phyloP scores from a whole-genome alignment of 2,113 vertebrate genomes.

The Acrocephalus arundinaceus region DNA sequence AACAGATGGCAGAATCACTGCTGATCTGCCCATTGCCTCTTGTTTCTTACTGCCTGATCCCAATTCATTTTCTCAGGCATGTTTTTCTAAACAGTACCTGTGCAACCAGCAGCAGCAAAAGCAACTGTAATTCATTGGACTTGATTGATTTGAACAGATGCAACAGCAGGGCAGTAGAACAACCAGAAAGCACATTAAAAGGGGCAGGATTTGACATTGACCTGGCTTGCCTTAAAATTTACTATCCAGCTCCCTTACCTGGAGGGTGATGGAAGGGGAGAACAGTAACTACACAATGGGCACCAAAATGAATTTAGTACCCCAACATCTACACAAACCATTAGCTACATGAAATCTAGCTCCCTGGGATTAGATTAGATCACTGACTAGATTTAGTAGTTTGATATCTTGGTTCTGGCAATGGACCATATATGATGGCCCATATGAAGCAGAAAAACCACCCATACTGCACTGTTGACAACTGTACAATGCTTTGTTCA shows the following conservation, averaged over 20 bases:
- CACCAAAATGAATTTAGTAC: neutral
- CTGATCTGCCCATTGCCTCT: neutral
- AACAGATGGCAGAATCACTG: neutral
- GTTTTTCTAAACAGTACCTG: neutral
- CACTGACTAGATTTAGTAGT: neutral
- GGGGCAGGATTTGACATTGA: neutral
- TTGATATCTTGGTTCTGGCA: neutral
- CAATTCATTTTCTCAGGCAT: neutral
- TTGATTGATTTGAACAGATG: neutral
- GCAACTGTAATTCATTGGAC: neutral
- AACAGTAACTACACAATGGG: neutral
- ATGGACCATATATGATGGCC: neutral
- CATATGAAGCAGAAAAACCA: neutral
- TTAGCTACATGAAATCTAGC: neutral
- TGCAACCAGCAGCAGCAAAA: neutral
- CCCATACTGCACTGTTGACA: neutral
- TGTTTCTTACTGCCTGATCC: neutral
- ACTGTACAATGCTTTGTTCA: neutral
- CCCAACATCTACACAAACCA: neutral
- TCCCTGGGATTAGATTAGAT: neutral
- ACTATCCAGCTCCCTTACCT: neutral
- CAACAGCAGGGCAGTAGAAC: neutral
- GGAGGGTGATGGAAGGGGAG: neutral
- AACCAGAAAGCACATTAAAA: neutral
- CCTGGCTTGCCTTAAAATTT: neutral